A percentile compares a stretch with the other conserved stretches of the same genome.
Conservation (phyloP, 1,140 invertebrate genomes). For the Aricia agestis region DNA sequence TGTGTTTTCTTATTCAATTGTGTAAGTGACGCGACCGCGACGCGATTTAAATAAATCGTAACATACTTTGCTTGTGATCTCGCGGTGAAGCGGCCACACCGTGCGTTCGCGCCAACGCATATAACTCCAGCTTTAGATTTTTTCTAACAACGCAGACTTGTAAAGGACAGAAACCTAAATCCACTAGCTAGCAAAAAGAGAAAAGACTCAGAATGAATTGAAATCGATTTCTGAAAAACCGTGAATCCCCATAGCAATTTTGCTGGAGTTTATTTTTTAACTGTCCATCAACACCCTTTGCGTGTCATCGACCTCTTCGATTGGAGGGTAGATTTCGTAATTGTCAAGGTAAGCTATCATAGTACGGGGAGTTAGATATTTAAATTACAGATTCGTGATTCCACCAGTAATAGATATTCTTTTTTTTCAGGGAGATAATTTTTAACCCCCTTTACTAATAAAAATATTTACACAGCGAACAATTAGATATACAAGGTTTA, state of each 20-base stretch:
- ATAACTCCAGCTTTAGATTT: no score
- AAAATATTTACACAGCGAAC: no score
- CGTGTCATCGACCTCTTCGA: conserved; percentile 7
- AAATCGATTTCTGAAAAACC: conserved; percentile 4
- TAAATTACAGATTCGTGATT: not conserved
- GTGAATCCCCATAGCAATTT: not conserved
- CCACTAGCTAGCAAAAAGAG: not conserved
- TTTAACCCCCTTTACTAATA: no score
- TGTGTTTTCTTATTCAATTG: no score
- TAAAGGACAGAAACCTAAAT: not conserved
- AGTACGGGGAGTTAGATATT: not conserved
- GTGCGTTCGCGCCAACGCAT: no score
- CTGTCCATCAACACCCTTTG: not conserved
- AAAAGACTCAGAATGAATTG: not conserved
- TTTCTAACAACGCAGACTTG: not conserved
- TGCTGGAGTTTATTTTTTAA: conserved; percentile 8
- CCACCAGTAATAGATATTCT: not conserved
- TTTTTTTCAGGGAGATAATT: no score
- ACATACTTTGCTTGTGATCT: no score
- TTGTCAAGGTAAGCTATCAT: conserved; percentile 1
- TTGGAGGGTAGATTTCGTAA: conserved; percentile 10
- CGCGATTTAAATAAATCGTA: no score
- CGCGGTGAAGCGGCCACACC: no score
- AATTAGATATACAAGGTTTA: no score
- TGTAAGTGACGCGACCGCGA: no score